Percentiles rank a stretch among this genome's conserved stretches.
Evolutionary conservation across 1,140 invertebrate genomes (phyloP).

Genomic region (Listronotus bonariensis): DNA sequence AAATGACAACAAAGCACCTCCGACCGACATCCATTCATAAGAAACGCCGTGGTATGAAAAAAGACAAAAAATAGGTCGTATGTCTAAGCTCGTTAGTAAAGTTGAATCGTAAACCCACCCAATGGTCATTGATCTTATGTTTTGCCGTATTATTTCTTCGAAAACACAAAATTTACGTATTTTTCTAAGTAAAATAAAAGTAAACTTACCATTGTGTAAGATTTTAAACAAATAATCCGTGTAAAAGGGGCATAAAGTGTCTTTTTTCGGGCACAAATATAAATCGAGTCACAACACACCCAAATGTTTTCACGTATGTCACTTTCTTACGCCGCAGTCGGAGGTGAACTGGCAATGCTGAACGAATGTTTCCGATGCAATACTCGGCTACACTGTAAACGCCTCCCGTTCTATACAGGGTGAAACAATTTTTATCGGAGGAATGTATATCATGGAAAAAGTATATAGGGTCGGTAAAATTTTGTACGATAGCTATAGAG

Average conservation of each 20-base stretch:
- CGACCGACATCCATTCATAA: constrained; percentile 12
- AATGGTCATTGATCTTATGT: constrained; percentile 34
- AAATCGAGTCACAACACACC: constrained; percentile 16
- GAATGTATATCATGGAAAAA: too few relatives aligned
- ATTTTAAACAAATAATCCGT: constrained; percentile 1
- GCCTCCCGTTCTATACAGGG: too few relatives aligned
- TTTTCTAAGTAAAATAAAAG: neutral
- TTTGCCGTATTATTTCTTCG: constrained; percentile 2
- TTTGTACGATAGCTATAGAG: too few relatives aligned
- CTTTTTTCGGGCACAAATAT: neutral
- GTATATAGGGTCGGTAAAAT: too few relatives aligned
- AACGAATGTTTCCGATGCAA: constrained; percentile 11
- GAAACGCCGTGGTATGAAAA: neutral
- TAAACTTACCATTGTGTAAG: constrained; percentile 20
- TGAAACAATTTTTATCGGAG: too few relatives aligned
- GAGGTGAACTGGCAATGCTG: constrained; percentile 23
- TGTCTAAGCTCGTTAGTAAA: constrained; percentile 5
- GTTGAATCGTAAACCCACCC: constrained; percentile 24
- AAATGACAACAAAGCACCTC: constrained; percentile 4
- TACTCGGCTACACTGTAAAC: neutral
- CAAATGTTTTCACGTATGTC: constrained; percentile 15
- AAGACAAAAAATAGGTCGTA: constrained; percentile 26
- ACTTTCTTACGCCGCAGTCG: constrained; percentile 16
- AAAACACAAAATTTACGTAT: constrained; percentile 3
- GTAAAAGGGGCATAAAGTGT: neutral